Conservation (phyloP, 1,140 invertebrate genomes). For the Micrasema longulum region DNA sequence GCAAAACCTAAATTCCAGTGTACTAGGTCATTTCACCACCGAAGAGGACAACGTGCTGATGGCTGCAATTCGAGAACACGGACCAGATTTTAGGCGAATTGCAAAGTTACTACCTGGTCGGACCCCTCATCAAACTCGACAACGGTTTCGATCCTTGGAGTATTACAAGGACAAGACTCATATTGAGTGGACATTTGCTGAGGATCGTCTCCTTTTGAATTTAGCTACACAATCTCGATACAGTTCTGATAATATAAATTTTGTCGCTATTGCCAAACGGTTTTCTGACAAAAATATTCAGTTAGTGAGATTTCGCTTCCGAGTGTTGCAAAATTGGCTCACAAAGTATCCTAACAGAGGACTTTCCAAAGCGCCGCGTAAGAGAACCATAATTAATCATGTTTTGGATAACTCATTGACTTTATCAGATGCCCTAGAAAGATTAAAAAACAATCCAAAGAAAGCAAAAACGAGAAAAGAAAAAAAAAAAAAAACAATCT, state of each 20-base stretch:
- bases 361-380: slow-evolving; percentile 7
- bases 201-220: slow-evolving; percentile 30
- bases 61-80: slow-evolving; percentile 31
- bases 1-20: background rate
- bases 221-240: slow-evolving; percentile 6
- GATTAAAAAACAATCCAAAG: slow-evolving; percentile 9
- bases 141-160: slow-evolving; percentile 1
- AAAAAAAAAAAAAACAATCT: background rate
- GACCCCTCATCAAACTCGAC: background rate
- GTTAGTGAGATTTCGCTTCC: slow-evolving; percentile 13
- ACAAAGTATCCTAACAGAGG: slow-evolving; percentile 4
- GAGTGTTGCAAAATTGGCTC: slow-evolving; percentile 5
- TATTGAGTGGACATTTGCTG: slow-evolving; percentile 21
- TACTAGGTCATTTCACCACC: slow-evolving; percentile 25
- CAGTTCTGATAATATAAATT: slow-evolving; percentile 18
- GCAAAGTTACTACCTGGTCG: slow-evolving; percentile 30
- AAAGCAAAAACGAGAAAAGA: slow-evolving; percentile 5
- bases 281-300: slow-evolving; percentile 10
- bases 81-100: slow-evolving; percentile 12
- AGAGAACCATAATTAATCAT: background rate
- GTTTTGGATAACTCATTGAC: background rate
- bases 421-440: slow-evolving; percentile 20
- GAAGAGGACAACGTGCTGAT: slow-evolving; percentile 46
- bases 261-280: slow-evolving; percentile 4
- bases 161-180: background rate